Conservation (phyloP, 92 coral and sea anemone species). For the Pocillopora meandrina region DNA sequence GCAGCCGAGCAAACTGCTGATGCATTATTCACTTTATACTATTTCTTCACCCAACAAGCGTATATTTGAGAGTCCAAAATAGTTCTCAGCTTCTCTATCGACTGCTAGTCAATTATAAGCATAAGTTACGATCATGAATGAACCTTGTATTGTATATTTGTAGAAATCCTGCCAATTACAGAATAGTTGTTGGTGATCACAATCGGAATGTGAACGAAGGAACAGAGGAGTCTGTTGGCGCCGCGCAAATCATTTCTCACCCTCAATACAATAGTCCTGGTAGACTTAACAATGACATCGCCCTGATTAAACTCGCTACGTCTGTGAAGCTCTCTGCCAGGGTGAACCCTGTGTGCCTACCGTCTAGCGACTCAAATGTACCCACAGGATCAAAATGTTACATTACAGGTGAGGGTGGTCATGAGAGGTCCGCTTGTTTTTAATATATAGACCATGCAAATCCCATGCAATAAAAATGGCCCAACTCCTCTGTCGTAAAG, state of each 20-base stretch:
- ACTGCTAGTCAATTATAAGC: background rate
- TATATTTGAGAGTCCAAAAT: no score
- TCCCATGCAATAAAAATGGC: no score
- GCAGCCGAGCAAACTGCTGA: no score
- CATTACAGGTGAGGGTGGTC: conserved; percentile 27
- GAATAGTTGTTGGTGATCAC: conserved; percentile 31
- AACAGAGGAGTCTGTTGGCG: conserved; percentile 11
- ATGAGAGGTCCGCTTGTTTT: background rate
- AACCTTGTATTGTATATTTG: background rate
- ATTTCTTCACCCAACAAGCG: no score
- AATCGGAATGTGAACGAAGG: conserved; percentile 30
- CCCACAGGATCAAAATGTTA: conserved; percentile 45
- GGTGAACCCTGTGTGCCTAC: conserved; percentile 46
- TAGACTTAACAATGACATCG: conserved; percentile 27
- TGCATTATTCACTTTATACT: no score
- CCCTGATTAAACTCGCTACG: conserved; percentile 20
- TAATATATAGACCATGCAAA: no score
- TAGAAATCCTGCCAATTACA: conserved; percentile 10
- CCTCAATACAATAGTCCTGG: conserved; percentile 29
- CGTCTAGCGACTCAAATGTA: conserved; percentile 28
- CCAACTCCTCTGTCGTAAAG: no score
- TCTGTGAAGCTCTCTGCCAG: conserved; percentile 7
- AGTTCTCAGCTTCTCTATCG: background rate
- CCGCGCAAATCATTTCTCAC: conserved; percentile 18
- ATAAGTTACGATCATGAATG: background rate